Base-by-base conservation (phyloP, 2,113 vertebrate species). In the Setophaga petechia region DNA sequence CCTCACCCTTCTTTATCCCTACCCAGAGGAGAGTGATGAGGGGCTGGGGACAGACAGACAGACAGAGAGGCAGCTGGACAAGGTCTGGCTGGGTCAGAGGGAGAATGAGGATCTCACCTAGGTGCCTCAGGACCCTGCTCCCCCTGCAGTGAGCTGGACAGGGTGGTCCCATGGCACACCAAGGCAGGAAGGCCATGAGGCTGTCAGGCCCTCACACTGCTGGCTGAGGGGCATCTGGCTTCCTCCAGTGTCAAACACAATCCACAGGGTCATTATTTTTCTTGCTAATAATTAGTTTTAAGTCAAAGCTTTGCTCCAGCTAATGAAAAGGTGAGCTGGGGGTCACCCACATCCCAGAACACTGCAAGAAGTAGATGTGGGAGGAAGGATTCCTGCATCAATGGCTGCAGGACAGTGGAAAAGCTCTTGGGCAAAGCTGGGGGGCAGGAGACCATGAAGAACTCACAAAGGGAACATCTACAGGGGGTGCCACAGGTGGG, bases 181-280 rank as follows among this genome's bases (percentile, higher is more conserved):
- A 19, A 24, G 23, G 62, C 51, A 73, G 33, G 33, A 87, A 43
- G 41, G 10, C 59, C 73, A 81, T 71, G 18, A 69, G 43, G n/a
- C 75, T 69, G 41, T 35, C n/a, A n/a, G 39, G 83, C 33, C 44
- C 13, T 65, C 89, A 82, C 16, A 6, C 39, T 61, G 58, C 71
- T 27, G 11, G 19, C 76, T 68, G 37, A 80, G 87, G 46, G 81
- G 77, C 93, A 96, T 95, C 93, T 96, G 93, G 80, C 74, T 72
- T 84, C 63, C 68, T 87, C 61, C 80, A 54, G 28, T 12, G 61
- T 46, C 93, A 93, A 30, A 54, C 39, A 46, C 1, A 2, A 93
- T 91, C 46, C 1, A 2, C 39, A 43, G 8, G 10, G 11, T 41
- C 91, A 94, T 95, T 89, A 71, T 22, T 96, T 87, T 81, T 51